phyloP scores from a whole-genome alignment of 2,888 invertebrate species.

The Gandaritis pyraliata region DNA sequence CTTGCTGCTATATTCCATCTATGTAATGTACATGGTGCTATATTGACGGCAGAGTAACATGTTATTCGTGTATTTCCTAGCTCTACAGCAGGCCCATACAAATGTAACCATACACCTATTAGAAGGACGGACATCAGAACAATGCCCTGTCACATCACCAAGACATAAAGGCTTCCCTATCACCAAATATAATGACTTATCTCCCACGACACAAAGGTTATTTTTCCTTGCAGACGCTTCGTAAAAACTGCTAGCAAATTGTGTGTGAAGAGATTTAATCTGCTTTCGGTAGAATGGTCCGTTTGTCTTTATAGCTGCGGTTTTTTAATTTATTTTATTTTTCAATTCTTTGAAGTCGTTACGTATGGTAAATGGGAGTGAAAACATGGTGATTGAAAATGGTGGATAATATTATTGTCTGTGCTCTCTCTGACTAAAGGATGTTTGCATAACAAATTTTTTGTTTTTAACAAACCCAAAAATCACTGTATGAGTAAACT shows the following conservation, averaged over 20 bases:
- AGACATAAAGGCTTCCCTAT: conserved; percentile 46
- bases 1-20: no score
- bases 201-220: conserved; percentile 40
- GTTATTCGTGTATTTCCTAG: conserved; percentile 17
- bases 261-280: conserved; percentile 74
- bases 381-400: conserved; percentile 31
- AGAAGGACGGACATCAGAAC: conserved; percentile 42
- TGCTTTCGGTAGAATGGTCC: conserved; percentile 62
- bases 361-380: conserved; percentile 31
- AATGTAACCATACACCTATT: conserved; percentile 49
- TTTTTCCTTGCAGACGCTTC: conserved; percentile 25
- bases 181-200: conserved; percentile 46
- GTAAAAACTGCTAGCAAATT: conserved; percentile 57
- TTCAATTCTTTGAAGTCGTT: conserved; percentile 34
- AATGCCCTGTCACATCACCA: conserved; percentile 29
- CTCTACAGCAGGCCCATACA: conserved; percentile 34
- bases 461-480: no score
- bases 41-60: no score
- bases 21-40: no score
- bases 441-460: conserved; percentile 7
- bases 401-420: conserved; percentile 7
- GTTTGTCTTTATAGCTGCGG: conserved; percentile 57
- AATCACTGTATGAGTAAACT: no score
- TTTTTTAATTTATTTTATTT: conserved; percentile 50
- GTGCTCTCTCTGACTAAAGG: conserved; percentile 9